Conservation (phyloP, 2,113 vertebrate genomes). For the Monopterus albus region DNA sequence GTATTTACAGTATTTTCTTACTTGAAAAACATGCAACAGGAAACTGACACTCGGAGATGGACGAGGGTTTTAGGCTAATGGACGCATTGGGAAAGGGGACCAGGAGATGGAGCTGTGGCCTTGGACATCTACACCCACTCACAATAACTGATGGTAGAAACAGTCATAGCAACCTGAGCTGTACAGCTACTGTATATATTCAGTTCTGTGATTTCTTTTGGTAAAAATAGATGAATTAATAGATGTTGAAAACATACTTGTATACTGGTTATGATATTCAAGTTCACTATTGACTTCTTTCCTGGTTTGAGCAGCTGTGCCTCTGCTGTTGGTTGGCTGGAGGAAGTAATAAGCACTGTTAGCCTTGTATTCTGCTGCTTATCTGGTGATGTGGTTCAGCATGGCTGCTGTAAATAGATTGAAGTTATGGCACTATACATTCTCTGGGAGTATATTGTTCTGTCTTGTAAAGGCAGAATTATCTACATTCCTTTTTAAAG, state of each 20-base stretch:
- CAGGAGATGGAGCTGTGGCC: conserved; percentile 79
- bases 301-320: conserved; percentile 6
- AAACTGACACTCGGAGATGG: background rate
- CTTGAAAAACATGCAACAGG: background rate
- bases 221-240: background rate
- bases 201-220: conserved; percentile 16
- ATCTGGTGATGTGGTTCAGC: conserved; percentile 10
- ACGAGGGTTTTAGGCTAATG: background rate
- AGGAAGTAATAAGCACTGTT: conserved; percentile 13
- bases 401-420: background rate
- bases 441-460: background rate
- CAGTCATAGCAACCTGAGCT: conserved; percentile 33
- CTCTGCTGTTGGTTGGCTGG: background rate
- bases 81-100: conserved; percentile 41
- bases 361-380: conserved; percentile 6
- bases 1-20: background rate
- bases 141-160: conserved; percentile 20
- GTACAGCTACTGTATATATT: conserved; percentile 31
- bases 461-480: background rate
- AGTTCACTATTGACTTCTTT: conserved; percentile 13
- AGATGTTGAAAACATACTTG: too few species aligned
- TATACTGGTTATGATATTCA: too few species aligned
- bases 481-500: background rate
- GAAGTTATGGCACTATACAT: background rate
- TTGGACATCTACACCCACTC: conserved; percentile 33